Evolutionary conservation across 2,888 invertebrate species (phyloP).

Genomic region (Scrobipalpa atriplicella): DNA sequence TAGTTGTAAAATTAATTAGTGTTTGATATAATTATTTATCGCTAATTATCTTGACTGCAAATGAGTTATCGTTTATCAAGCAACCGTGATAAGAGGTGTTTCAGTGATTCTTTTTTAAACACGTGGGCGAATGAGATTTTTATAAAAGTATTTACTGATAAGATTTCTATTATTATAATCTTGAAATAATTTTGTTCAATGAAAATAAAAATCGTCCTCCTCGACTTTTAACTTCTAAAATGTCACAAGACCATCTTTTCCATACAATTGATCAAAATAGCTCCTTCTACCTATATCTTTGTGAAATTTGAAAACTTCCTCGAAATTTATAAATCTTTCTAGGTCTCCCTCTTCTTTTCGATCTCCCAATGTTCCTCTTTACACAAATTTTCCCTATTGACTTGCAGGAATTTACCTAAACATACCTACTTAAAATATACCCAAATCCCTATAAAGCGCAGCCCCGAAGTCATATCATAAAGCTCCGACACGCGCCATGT

Average conservation of each 20-base stretch:
- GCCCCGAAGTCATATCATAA: slow-evolving; percentile 3
- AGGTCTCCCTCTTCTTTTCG: too few species aligned
- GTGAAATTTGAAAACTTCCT: too few species aligned
- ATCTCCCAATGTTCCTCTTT: slow-evolving; percentile 18
- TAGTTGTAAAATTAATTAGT: slow-evolving; percentile 31
- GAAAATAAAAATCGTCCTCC: too few species aligned
- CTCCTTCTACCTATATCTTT: too few species aligned
- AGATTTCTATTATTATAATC: too few species aligned
- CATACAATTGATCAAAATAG: too few species aligned
- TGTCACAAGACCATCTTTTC: too few species aligned
- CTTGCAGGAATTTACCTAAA: background rate
- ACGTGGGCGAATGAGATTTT: slow-evolving; percentile 26
- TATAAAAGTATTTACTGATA: background rate
- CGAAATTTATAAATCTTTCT: too few species aligned
- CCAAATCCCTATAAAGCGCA: background rate
- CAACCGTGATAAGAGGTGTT: slow-evolving; percentile 1
- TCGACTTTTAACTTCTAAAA: too few species aligned
- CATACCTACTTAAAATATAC: background rate
- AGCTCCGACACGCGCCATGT: slow-evolving; percentile 13
- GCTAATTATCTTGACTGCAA: background rate
- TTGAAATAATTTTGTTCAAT: too few species aligned
- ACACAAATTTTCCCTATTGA: background rate
- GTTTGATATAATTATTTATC: background rate
- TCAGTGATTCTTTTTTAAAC: background rate
- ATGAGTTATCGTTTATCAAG: background rate